Base-by-base conservation (phyloP, 2,888 invertebrate species). In the Eristalis intricaria region DNA sequence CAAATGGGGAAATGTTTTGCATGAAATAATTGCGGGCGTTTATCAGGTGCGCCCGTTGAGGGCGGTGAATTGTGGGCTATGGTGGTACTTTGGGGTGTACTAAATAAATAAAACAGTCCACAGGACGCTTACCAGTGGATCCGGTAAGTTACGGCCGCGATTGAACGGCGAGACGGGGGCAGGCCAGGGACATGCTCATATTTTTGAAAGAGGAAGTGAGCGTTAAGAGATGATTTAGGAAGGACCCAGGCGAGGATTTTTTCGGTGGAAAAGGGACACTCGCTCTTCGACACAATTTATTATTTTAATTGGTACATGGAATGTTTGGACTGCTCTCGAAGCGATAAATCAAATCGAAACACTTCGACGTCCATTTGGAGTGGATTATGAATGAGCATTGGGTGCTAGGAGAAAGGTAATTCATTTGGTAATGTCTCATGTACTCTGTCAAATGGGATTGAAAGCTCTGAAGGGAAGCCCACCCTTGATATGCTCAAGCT, bases 81-180 rank as follows among this genome's bases (percentile, higher is more conserved):
- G 60, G 38, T 69, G 70, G 74, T 66, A 70, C 64, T 78, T 82
- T 82, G 61, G 86, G 79, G 87, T 84, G 87, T 87, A 84, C 75
- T 71, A 43, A 56, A 86, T 86, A 86, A 86, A 86, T 86, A 86
- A 86, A 68, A 64, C n/a, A 74, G 82, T 82, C 85, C 71, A 82
- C 85, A 85, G 82, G 85, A 60, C 50, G 82, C 77, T 69, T 26
- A 29, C 15, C 64, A 71, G 29, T 68, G 58, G 35, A 38, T 68
- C 61, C 66, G 26, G 22, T 76, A 60, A 76, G 29, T 58, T 32
- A 69, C 68, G 19, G 56, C 22, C 32, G 40, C 68, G 29, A 70
- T 64, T 60, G n/a, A 65, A 23, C 61, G 11, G 26, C 26, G 60
- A 78, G 13, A 15, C 1, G 15, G 2, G n/a, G 40, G 2, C 4